phyloP scores from a whole-genome alignment of 1,140 invertebrate species.

The Limonius californicus region DNA sequence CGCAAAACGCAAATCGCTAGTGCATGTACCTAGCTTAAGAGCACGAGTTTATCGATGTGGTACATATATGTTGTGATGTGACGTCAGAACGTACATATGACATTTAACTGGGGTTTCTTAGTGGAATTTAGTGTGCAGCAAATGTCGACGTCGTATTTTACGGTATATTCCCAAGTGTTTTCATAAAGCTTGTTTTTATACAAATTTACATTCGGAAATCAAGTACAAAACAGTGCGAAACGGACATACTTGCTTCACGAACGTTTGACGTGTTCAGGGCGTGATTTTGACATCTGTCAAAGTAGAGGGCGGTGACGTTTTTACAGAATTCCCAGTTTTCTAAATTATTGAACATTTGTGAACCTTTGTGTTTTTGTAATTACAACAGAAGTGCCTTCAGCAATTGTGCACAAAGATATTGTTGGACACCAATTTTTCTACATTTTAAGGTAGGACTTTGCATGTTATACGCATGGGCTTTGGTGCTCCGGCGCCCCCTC shows the following conservation, averaged over 20 bases:
- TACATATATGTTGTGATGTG: neutral
- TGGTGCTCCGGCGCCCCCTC: neutral
- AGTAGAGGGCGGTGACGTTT: constrained; percentile 12
- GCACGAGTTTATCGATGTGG: neutral
- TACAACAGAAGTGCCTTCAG: constrained; percentile 6
- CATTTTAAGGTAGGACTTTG: constrained; percentile 2
- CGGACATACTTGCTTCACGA: neutral
- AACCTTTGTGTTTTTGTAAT: constrained; percentile 6
- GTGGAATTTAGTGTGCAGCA: neutral
- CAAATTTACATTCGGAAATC: neutral
- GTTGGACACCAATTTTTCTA: constrained; percentile 14
- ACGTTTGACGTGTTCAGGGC: neutral
- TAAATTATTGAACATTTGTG: constrained; percentile 12
- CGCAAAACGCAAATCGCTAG: too few relatives aligned
- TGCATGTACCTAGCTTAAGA: too few relatives aligned
- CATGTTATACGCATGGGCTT: neutral
- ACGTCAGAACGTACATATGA: neutral
- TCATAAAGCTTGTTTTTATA: neutral
- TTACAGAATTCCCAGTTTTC: neutral
- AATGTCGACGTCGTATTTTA: neutral
- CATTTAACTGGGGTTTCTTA: constrained; percentile 4
- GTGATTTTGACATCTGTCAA: constrained; percentile 15
- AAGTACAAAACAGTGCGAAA: constrained; percentile 1
- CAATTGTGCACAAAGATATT: constrained; percentile 6
- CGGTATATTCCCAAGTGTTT: neutral